Base-by-base conservation (phyloP, 2,113 vertebrate genomes). In the Brachypteracias leptosomus region DNA sequence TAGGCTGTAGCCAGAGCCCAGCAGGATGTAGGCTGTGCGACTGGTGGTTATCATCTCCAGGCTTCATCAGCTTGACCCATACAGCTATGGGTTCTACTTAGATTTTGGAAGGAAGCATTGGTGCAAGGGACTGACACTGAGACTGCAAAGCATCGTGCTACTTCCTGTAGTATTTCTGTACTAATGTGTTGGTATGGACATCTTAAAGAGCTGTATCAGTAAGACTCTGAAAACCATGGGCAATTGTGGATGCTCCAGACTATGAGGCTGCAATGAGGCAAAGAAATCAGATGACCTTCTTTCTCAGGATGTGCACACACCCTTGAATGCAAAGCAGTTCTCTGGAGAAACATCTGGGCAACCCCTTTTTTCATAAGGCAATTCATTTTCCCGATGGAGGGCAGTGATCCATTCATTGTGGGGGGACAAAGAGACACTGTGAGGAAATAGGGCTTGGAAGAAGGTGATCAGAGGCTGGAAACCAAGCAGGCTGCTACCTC, bases 391-490 rank as follows among this genome's bases (percentile, higher is more conserved):
- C 62, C 1, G 0, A 21, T 4, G 11, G 36, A 80, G 38, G 55
- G 72, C 72, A 89, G 29, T 4, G 44, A 57, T 85, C 63, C 28
- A 13, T 77, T 63, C 79, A 20, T n/a, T 74, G 51, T 63, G 47
- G 38, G 61, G 83, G 79, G 55, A 93, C 76, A 68, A 75, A 71
- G 74, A 70, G 54, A 86, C 33, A 15, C 68, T 77, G 67, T 84
- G 79, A 84, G 71, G 86, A 93, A 80, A 77, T 29, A 47, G 65
- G 36, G 61, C 90, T 86, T 87, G 61, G 70, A 68, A 91, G 89
- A 89, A 94, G 93, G 90, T 95, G 93, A 87, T 89, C 90, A 89
- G 89, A 89, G 85, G 59, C 65, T 95, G 84, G 95, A 95, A 95
- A 88, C 40, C 1, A 6, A 91, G 80, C 76, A 6, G 28, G 77